Base-by-base conservation (phyloP, 2,113 vertebrate species). In the Hippocampus zosterae region DNA sequence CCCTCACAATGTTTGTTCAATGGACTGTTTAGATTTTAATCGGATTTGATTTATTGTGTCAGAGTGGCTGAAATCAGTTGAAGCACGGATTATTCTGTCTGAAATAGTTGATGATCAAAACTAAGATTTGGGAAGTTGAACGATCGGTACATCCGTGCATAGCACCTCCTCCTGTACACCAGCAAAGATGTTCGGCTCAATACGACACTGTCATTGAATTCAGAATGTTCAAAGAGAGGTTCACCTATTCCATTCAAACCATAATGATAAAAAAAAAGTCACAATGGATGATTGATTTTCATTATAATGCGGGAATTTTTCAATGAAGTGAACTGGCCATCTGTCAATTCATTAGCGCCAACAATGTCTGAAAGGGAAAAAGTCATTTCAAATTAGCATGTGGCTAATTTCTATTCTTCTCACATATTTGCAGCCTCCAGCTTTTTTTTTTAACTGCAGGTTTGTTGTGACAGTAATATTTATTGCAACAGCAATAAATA, bases 391-490 rank as follows among this genome's bases (percentile, higher is more conserved):
- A 33, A 44, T 44, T n/a, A 42, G 62, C 40, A 23, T 44, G 40
- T 42, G 40, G 62, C 8, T 64, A 23, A 64, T 42, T 42, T 42
- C 13, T 33, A 33, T 42, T 13, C 61, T 13, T 23, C 12, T 15
- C 11, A 44, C n/a, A 33, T 0, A 37, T 44, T n/a, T 42, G 62
- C 40, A 42, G 4, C 40, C 9, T 13, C 8, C 37, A 62, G 37
- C 60, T 2, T 23, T n/a, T 63, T 64, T 64, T 42, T 63, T 63
- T 41, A 21, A 63, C 61, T 41, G 40, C 40, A 64, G 62, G 12
- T n/a, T 64, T 64, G 33, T 18, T 62, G 19, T 44, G 40, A 64
- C 42, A 13, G 5, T 44, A n/a, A 42, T 42, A 21, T 42, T 8
- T 44, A 40, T 44, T 2, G 37, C 42, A n/a, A 23, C 2, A 42